A percentile compares a stretch with the other conserved stretches of the same genome.
phyloP scores from a whole-genome alignment of 2,888 invertebrate species.

The Exocentrus adspersus region DNA sequence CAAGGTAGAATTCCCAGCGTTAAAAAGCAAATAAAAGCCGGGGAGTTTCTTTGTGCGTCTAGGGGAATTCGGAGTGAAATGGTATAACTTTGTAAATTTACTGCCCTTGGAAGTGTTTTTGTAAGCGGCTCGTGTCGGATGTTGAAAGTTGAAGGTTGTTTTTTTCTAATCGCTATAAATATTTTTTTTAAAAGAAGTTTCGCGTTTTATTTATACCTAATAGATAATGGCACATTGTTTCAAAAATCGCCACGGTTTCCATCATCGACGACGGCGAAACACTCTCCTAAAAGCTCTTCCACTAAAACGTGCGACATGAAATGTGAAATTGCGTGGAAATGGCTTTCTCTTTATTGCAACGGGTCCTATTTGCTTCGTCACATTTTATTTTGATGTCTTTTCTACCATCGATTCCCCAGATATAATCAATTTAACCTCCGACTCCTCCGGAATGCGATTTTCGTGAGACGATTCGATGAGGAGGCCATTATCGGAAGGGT shows the following conservation, averaged over 20 bases:
- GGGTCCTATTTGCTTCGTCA: not conserved
- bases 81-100: not conserved
- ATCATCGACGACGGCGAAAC: no score
- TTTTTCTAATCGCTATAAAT: no score
- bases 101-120: not conserved
- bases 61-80: not conserved
- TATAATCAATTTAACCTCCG: constrained; percentile 1
- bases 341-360: not conserved
- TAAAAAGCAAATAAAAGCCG: not conserved
- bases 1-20: constrained; percentile 7
- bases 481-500: not conserved
- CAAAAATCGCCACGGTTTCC: no score
- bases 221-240: no score
- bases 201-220: no score
- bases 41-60: not conserved
- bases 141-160: no score
- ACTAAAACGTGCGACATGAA: constrained; percentile 1
- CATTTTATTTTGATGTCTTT: not conserved
- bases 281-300: not conserved
- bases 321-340: not conserved
- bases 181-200: no score
- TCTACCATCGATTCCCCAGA: not conserved
- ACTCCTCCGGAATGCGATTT: not conserved
- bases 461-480: not conserved
- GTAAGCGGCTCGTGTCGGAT: not conserved